Base-by-base conservation (phyloP, 2,888 invertebrate species). In the Platypus cylindrus region DNA sequence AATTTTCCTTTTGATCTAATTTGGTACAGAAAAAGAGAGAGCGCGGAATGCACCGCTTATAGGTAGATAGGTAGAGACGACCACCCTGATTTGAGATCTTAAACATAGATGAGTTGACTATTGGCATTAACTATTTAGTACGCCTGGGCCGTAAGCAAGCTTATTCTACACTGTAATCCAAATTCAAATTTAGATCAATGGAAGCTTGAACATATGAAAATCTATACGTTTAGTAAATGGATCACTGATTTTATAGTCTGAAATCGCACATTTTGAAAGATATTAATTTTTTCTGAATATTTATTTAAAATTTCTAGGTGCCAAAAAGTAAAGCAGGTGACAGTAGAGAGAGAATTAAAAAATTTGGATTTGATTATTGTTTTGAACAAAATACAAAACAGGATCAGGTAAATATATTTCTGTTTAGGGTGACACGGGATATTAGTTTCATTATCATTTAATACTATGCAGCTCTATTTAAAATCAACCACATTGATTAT, bases 241-340 rank as follows among this genome's bases (percentile, higher is more conserved):
- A n/a, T n/a, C n/a, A n/a, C n/a, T n/a, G n/a, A n/a, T n/a, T n/a
- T n/a, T n/a, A n/a, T n/a, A n/a, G n/a, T n/a, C n/a, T n/a, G n/a
- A n/a, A n/a, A n/a, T n/a, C n/a, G n/a, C 7, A n/a, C n/a, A 22
- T 16, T 17, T 30, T 16, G n/a, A n/a, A n/a, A n/a, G n/a, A 20
- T 20, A 9, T 20, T 20, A 20, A 7, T 20, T 9, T 20, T 20
- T 9, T 20, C 5, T 20, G 9, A 7, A 7, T 20, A 5, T 7
- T 20, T 20, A 20, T 20, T 20, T 20, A 20, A 7, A 7, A 20
- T 30, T 47, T 49, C 31, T 49, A 75, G 71, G 75, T 75, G 18
- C 71, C 69, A 37, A 62, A 68, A 39, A 71, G 72, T 53, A 73
- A 75, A 52, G 73, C 75, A 0, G 76, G 75, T 3, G 77, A 77